phyloP scores from a whole-genome alignment of 2,888 invertebrate genomes.

The Graphium colonna region DNA sequence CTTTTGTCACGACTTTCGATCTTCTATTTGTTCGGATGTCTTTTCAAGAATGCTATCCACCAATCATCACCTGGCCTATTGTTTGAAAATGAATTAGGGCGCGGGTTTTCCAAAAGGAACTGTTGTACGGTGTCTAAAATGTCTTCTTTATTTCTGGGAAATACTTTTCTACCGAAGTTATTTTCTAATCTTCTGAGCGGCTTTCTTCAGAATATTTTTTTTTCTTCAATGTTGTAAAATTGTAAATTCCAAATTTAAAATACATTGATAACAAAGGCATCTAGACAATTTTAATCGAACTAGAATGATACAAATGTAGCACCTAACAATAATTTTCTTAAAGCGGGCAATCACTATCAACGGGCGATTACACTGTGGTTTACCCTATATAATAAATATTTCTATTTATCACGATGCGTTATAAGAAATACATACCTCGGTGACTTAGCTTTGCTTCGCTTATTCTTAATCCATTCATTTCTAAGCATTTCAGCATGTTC shows the following conservation, averaged over 20 bases:
- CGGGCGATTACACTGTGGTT: neutral
- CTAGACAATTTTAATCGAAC: no score
- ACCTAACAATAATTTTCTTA: neutral
- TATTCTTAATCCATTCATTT: no score
- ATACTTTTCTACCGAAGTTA: constrained; percentile 13
- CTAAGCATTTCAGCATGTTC: no score
- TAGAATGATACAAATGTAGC: neutral
- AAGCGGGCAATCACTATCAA: neutral
- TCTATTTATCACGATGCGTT: no score
- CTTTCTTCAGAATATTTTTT: neutral
- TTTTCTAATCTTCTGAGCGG: neutral
- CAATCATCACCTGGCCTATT: constrained; percentile 21
- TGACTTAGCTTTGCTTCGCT: no score
- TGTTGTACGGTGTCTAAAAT: constrained; percentile 16
- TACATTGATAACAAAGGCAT: no score
- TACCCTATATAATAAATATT: neutral
- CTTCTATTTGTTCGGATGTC: neutral
- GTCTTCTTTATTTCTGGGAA: constrained; percentile 22
- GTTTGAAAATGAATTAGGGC: constrained; percentile 21
- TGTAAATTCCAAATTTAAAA: no score
- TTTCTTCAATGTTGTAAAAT: no score
- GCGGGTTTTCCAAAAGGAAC: constrained; percentile 18
- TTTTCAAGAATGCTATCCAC: no score
- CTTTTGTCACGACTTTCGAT: constrained; percentile 13
- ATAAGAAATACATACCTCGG: no score